Percentiles rank a stretch among this genome's conserved stretches.
Conservation (phyloP, 2,888 invertebrate genomes). For the Pyrochroa serraticornis region DNA sequence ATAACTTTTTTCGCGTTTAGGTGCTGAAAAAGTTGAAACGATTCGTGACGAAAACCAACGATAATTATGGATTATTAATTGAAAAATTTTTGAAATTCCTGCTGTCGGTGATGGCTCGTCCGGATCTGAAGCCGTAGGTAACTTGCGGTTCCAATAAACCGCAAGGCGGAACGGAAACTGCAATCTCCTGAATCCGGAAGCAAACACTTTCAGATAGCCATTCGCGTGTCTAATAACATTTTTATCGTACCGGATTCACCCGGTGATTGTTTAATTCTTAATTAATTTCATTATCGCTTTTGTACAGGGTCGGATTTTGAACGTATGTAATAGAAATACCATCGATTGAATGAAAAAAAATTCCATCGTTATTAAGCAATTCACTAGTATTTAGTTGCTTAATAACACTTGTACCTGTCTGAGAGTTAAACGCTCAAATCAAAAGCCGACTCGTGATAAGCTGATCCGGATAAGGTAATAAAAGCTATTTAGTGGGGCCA, state of each 20-base stretch:
- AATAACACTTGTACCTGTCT: too few relatives aligned
- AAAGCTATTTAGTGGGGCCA: constrained; percentile 16
- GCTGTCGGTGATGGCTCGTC: too few relatives aligned
- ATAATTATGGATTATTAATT: too few relatives aligned
- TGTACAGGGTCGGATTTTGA: too few relatives aligned
- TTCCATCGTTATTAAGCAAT: too few relatives aligned
- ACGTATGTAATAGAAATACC: too few relatives aligned
- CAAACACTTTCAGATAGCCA: constrained; percentile 32
- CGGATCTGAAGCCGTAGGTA: not conserved
- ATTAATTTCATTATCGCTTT: constrained; percentile 17
- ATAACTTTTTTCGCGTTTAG: too few relatives aligned
- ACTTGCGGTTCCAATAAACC: constrained; percentile 22
- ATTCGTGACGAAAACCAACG: too few relatives aligned
- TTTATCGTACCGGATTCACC: constrained; percentile 33
- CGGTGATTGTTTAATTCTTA: constrained; percentile 14
- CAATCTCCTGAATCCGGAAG: constrained; percentile 38
- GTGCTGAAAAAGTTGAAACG: too few relatives aligned
- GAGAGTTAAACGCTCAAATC: constrained; percentile 9
- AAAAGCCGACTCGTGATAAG: constrained; percentile 10
- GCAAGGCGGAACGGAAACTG: constrained; percentile 32
- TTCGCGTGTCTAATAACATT: constrained; percentile 30
- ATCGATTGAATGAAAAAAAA: too few relatives aligned
- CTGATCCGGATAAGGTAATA: constrained; percentile 3
- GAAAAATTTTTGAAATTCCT: too few relatives aligned
- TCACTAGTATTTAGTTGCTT: too few relatives aligned